Evolutionary conservation across 2,113 vertebrate species (phyloP).

Genomic region (Alethe castanea): DNA sequence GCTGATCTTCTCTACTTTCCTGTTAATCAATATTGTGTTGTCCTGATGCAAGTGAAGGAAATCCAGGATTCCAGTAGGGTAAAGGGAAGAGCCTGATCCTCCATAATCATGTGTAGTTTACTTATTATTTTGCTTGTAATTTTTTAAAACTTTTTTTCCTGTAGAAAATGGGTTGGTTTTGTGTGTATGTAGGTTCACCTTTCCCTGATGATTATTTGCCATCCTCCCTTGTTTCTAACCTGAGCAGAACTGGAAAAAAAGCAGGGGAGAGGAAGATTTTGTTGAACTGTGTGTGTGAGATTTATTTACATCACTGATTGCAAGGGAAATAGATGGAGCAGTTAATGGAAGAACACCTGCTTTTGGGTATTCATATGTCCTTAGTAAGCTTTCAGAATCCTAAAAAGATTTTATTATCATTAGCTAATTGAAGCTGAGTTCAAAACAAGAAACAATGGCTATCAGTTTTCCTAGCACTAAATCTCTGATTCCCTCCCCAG

Average conservation of each 20-base stretch:
- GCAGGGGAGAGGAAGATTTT: neutral
- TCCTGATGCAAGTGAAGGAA: neutral
- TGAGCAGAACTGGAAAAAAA: neutral
- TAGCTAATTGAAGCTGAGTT: constrained; percentile 20
- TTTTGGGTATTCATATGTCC: constrained; percentile 16
- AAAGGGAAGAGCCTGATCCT: neutral
- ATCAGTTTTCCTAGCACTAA: neutral
- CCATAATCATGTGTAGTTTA: neutral
- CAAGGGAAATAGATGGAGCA: constrained; percentile 23
- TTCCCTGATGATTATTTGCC: neutral
- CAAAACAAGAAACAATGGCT: constrained; percentile 19
- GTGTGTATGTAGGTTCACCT: neutral
- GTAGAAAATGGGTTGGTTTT: neutral
- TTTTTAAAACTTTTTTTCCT: neutral
- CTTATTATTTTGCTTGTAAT: neutral
- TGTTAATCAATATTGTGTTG: neutral
- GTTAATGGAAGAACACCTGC: constrained; percentile 44
- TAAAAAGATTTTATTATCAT: constrained; percentile 29
- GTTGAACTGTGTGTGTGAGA: neutral
- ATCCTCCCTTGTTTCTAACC: neutral
- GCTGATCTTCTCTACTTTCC: neutral
- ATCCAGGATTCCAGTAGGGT: neutral
- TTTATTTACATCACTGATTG: constrained; percentile 22
- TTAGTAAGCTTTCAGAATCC: constrained; percentile 22
- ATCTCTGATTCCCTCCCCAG: neutral